Evolutionary conservation across 2,888 invertebrate genomes (phyloP), one percentile per base, ranked within the genome.

Genomic region (Xylophagus ater): DNA sequence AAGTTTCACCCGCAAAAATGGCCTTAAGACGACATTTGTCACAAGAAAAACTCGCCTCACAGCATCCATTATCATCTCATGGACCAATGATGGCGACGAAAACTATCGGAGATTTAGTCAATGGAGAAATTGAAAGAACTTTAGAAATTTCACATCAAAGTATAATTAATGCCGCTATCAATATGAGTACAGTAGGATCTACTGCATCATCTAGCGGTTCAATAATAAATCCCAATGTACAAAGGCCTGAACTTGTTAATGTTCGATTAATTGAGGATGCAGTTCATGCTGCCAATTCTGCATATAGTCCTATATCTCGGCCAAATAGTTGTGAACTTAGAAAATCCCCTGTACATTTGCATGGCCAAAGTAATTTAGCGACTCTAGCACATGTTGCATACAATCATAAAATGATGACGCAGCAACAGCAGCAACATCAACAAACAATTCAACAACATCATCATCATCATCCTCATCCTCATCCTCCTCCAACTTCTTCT

Each of bases 1-100:
- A 86, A 72, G 87, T 88, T 10, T 88, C 88, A 20, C 88, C 89
- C 10, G 88, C 88, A 37, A 89, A 89, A 67, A 69, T 88, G 59
- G 88, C 89, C 23, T 68, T 89, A 48, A 73, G 88, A 41, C 75
- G 87, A 42, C 88, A 88, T 66, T 69, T 89, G 47, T 87, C 87
- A 34, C 87, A 88, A 65, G 88, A 88, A 65, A 83, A 86, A 55
- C 68, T 86, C 3, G 71, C 75, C 28, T 72, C 75, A 42, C 74
- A 73, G 50, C 65, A 72, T 53, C 60, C 65, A 4, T 38, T 12
- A 8, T 17, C 52, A 1, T 41, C 51, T 14, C 52, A 52, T 51
- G 40, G 47, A 50, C 36, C 59, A 32, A 47, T 71, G 40, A 65
- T 74, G 15, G 74, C 76, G 21, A 74, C 82, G 42, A 74, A 87